Evolutionary conservation across 2,797 vertebrate species (phyloP), one percentile per base, ranked within the genome.

Genomic region (Benthosema pterotum): DNA sequence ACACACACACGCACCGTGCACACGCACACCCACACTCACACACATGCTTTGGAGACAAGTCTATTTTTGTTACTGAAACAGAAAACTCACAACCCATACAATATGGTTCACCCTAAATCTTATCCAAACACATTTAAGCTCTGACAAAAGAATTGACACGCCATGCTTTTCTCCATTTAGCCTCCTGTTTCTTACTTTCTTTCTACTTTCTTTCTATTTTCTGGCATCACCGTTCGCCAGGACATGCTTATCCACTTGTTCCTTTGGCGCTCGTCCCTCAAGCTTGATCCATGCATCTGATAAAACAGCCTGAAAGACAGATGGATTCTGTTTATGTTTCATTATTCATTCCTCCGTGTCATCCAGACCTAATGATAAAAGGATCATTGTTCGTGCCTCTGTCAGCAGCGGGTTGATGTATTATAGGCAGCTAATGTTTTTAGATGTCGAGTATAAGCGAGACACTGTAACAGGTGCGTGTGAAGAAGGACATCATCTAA

Each of bases 11-110:
- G 75, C 82, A 79, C 79, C n/a, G n/a, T n/a, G 51, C 52, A 65
- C 67, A 66, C 75, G 80, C 43, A 75, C 80, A 79, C 82, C 83
- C 70, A 71, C 38, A 65, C 63, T 75, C 82, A 79, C 70, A 69
- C 25, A 69, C 45, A 77, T 59, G 53, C 52, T 60, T 56, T 56
- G 63, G 19, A 57, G 56, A 25, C 18, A 56, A 56, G 86, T 87
- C 90, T 89, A 83, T 79, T 87, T 32, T 86, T 83, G 83, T 75
- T 85, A 78, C 69, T 73, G 83, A 86, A 87, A 88, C 75, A 74
- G 68, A 88, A 88, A 91, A 85, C 90, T 38, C 82, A 63, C 80
- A 82, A 82, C 65, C 78, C 75, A 83, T 81, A 89, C 80, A 81
- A 64, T 76, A 57, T 72, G 77, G 66, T 65, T 70, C 15, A 7